Conservation (phyloP, 2,888 invertebrate species). For the Choreutis nemorana region DNA sequence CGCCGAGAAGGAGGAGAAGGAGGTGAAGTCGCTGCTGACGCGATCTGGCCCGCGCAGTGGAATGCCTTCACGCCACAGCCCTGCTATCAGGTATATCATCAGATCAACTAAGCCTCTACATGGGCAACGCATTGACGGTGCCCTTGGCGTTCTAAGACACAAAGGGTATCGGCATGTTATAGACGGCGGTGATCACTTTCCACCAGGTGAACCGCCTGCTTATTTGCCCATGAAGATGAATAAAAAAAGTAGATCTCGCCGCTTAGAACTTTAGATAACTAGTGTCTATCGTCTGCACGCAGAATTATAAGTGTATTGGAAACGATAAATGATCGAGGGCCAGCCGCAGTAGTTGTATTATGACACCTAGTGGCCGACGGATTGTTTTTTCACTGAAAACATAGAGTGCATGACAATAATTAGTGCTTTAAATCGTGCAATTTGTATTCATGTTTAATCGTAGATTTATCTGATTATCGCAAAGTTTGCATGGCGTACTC, state of each 20-base stretch:
- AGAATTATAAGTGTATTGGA: constrained; percentile 9
- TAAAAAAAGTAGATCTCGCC: constrained; percentile 38
- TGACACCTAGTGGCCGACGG: too few relatives aligned
- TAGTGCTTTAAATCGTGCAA: constrained; percentile 55
- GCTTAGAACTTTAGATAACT: constrained; percentile 22
- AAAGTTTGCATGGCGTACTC: too few relatives aligned
- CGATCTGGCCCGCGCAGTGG: constrained; percentile 51
- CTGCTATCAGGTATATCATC: constrained; percentile 67
- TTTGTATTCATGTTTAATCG: constrained; percentile 10
- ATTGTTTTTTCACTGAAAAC: too few relatives aligned
- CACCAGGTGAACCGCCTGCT: too few relatives aligned
- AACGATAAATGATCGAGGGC: too few relatives aligned
- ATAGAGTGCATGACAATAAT: constrained; percentile 61
- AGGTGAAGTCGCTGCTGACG: constrained; percentile 20
- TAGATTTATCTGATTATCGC: constrained; percentile 12
- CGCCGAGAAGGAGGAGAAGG: constrained; percentile 24
- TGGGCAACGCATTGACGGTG: too few relatives aligned
- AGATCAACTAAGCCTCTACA: constrained; percentile 65
- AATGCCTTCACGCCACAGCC: constrained; percentile 56
- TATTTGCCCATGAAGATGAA: too few relatives aligned
- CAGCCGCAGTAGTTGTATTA: too few relatives aligned
- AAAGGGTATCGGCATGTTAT: too few relatives aligned
- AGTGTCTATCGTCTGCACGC: constrained; percentile 29
- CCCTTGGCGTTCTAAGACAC: too few relatives aligned
- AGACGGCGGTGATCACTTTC: too few relatives aligned